Base-by-base conservation (phyloP, 1,140 invertebrate genomes). In the Eufriesea mexicana region DNA sequence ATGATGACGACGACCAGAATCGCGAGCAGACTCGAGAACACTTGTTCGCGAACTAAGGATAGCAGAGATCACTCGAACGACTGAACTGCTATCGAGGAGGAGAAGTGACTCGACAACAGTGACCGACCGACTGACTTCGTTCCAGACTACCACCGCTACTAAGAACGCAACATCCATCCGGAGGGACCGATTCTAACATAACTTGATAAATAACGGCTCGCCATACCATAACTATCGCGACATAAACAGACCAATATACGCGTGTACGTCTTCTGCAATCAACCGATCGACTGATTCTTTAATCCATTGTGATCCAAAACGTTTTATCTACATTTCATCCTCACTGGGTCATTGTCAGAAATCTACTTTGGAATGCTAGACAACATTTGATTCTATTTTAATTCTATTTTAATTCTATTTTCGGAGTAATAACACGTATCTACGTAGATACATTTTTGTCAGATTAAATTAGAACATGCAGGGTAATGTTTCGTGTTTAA, bases 21-120 rank as follows among this genome's bases (percentile, higher is more conserved):
- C 25, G n/a, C 57, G 57, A 64, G 73, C 28, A 57, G 80, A 74
- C 78, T 64, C 67, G 70, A 51, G 61, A 85, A n/a, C 77, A 79
- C 51, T 87, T 64, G 64, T 73, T 80, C 49, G 71, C 57, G 51
- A 42, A 87, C 83, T 85, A 87, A 87, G 72, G 77, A 81, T 57
- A 70, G 73, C 28, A n/a, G 25, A 25, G 80, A 77, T 74, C 72
- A 64, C 20, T 64, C 42, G 51, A 67, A 20, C 80, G 61, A 45
- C 18, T 49, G 45, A 47, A 55, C 64, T n/a, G 12, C 23, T 59
- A 70, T 85, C 28, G 73, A 47, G 67, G 81, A 61, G 47, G 45
- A 79, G 66, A 84, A 49, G 68, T 35, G 59, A 76, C 78, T 74
- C 74, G 66, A 54, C 81, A n/a, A 66, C 54, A 68, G 42, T 84